Evolutionary conservation across 2,888 invertebrate genomes (phyloP), one percentile per base, ranked within the genome.

Genomic region (Diarsia dahlii): DNA sequence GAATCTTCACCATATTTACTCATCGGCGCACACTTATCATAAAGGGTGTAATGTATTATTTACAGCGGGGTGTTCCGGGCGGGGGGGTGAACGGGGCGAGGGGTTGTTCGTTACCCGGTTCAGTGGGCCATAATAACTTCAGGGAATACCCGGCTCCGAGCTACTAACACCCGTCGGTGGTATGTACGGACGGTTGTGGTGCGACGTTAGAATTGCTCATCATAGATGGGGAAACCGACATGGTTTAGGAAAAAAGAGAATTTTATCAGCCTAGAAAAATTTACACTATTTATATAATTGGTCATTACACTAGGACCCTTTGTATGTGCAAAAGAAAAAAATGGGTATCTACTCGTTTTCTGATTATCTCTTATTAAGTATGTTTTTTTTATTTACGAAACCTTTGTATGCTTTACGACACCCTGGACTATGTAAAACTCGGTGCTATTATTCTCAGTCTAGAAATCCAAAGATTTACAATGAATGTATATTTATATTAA

Each of bases 121-220:
- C 96, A 95, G 91, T 96, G 96, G 92, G 93, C 94, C 95, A 92
- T 95, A 95, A 96, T 96, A 95, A 96, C 96, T 95, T 96, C 91
- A 91, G 96, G 96, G 96, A 96, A 95, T 95, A 93, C 93, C 89
- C 92, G 92, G 82, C 94, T 88, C 95, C 84, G 80, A 90, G 92
- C 94, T 90, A 92, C 94, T 93, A 90, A 95, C 95, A 94, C 95
- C 92, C 91, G 88, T 76, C 82, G 73, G 78, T 76, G 71, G 23
- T 10, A 3, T 78, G 66, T 81, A 48, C 92, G 88, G 46, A 34
- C 5, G 12, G 82, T 77, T 54, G 71, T n/a, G 20, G 90, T 91
- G 92, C 90, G 77, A 0, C 15, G n/a, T 87, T 89, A 45, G 58
- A 71, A 45, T 65, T 45, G 2, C 28, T 28, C 58, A 28, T 8